Evolutionary conservation across 2,113 vertebrate genomes (phyloP).

Genomic region (Actinemys pallida): DNA sequence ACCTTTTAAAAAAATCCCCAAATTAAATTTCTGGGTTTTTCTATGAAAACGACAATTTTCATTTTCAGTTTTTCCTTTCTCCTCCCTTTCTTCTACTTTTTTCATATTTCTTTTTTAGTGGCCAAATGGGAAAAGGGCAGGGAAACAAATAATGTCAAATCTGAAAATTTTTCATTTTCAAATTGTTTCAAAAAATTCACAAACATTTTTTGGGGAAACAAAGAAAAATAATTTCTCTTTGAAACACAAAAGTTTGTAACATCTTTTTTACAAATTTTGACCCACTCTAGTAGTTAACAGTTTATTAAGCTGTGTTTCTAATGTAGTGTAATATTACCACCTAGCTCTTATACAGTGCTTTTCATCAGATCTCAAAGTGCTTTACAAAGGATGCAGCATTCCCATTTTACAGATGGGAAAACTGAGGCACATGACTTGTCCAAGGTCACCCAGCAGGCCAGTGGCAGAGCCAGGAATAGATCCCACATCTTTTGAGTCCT

Average conservation of each 20-base stretch:
- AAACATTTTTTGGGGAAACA: neutral
- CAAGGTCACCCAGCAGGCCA: neutral
- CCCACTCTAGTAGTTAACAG: neutral
- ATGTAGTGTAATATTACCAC: neutral
- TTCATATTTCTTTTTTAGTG: neutral
- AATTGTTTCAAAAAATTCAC: neutral
- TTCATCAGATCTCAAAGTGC: neutral
- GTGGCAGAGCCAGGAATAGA: neutral
- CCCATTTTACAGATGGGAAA: neutral
- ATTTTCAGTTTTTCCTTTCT: neutral
- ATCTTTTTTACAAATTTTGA: neutral
- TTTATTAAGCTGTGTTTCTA: neutral
- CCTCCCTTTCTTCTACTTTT: neutral
- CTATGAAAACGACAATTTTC: neutral
- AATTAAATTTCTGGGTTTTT: neutral
- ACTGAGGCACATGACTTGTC: fast-evolving
- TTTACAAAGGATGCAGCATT: neutral
- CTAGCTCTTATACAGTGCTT: neutral
- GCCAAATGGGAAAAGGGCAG: neutral
- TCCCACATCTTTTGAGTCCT: fast-evolving
- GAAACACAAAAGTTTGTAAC: neutral
- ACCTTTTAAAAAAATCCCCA: neutral
- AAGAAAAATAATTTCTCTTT: neutral
- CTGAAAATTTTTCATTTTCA: neutral
- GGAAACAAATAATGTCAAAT: neutral